Conservation (phyloP, 2,113 vertebrate genomes). For the Tachycineta bicolor region DNA sequence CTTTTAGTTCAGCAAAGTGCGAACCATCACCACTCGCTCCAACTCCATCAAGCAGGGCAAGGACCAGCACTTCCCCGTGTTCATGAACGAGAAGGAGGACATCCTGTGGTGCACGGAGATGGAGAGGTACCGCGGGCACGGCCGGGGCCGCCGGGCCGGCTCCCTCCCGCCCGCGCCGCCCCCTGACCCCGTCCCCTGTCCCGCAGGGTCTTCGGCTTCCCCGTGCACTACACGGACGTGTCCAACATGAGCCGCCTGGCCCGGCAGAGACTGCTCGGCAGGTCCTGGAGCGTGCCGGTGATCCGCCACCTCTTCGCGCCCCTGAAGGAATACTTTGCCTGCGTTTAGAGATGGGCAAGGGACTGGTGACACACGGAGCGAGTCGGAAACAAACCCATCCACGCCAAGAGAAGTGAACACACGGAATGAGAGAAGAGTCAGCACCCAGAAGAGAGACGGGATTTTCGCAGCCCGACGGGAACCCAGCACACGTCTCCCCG, state of each 20-base stretch:
- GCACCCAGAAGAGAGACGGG: constrained; percentile 76
- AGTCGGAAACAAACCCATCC: constrained; percentile 78
- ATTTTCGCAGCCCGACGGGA: constrained; percentile 33
- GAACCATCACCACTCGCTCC: constrained; percentile 97
- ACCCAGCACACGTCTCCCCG: constrained; percentile 65
- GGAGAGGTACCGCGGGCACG: constrained; percentile 82
- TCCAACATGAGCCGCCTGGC: constrained; percentile 99
- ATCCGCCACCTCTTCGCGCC: constrained; percentile 98
- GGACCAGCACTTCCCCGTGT: constrained; percentile 98
- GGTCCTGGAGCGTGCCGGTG: constrained; percentile 97
- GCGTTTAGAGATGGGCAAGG: constrained; percentile 80
- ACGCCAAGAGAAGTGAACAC: constrained; percentile 74
- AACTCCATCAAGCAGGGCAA: constrained; percentile 99
- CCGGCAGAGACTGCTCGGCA: constrained; percentile 94
- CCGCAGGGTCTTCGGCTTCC: constrained; percentile 87
- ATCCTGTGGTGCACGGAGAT: constrained; percentile 99
- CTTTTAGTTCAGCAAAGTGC: constrained; percentile 95
- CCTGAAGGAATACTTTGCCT: constrained; percentile 98
- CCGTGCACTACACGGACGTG: constrained; percentile 97
- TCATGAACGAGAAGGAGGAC: constrained; percentile 98
- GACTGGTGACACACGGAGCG: constrained; percentile 74
- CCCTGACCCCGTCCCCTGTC: neutral
- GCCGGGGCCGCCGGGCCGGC: fast-evolving
- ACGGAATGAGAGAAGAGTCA: constrained; percentile 77
- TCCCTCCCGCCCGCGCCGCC: fast-evolving